Base-by-base conservation (phyloP, 2,888 invertebrate genomes). In the Drosophila robusta region DNA sequence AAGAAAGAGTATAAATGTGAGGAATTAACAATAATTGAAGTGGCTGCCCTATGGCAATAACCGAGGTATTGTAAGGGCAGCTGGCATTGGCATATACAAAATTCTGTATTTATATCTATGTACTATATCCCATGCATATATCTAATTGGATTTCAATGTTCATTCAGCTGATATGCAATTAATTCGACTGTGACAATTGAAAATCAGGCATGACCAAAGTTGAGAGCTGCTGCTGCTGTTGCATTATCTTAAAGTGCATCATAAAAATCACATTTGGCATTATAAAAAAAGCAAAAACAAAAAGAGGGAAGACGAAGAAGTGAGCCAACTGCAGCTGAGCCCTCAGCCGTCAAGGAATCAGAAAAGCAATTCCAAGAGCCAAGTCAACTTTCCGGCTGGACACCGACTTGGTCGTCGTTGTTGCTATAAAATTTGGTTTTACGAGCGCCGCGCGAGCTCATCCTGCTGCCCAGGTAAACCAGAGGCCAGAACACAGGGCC, bases 261-360 rank as follows among this genome's bases (percentile, higher is more conserved):
- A 75, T 83, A 83, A 83, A 83, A 83, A 83, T 80, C 89, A 80
- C 83, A 83, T 83, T 83, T 83, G 68, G 87, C 67, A 80, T 89
- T 84, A 83, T 83, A 83, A 89, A 80, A 70, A 9, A 29, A 7
- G 26, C 9, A 29, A 9, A 8, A 29, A 29, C 8, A 26, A 26
- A 9, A 9, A 29, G 29, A 0, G 2, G 11, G 42, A 62, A 65
- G 47, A 62, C 34, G 39, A 24, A 7, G 16, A 24, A n/a, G 61
- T 1, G 50, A 64, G 34, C n/a, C 45, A 57, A 73, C 55, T 41
- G 65, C 76, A 79, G 79, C 76, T 76, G 76, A 83, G 70, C 50
- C 65, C 69, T 41, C 32, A 50, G 34, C 54, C 29, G 29, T 29
- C 29, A 29, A 29, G 61, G 54, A 57, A 51, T 47, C 55, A 50